Base-by-base conservation (phyloP, 1,140 invertebrate genomes). In the Asobara japonica region DNA sequence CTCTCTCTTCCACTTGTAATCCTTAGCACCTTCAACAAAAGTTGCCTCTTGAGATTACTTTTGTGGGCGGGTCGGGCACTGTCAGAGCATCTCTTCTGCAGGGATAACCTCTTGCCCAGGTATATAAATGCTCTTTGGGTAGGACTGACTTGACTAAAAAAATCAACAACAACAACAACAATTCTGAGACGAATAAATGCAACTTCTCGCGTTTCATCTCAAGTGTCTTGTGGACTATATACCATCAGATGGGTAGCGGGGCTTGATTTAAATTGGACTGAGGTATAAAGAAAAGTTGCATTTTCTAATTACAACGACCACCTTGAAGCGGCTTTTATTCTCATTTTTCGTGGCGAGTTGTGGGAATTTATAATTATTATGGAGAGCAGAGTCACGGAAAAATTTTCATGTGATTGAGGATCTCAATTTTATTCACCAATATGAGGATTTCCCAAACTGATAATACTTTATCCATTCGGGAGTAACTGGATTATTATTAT, bases 41-140 rank as follows among this genome's bases (percentile, higher is more conserved):
- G 51, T 64, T 45, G 68, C 31, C 72, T 74, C 72, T 80, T 79
- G 80, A 87, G 84, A 87, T 88, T 87, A 87, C 86, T 87, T 88
- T 88, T 86, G 84, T 86, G 85, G 86, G 86, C 86, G 86, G 84
- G 83, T 86, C 83, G 82, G 80, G 79, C 82, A 85, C 86, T 86
- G 86, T 87, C 85, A 85, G 82, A 83, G 84, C 79, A 18, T 27
- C 51, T 56, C 51, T 56, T 56, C 18, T 27, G 22, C 22, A 27
- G 22, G 22, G 18, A 56, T 56, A 56, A 56, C 51, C 51, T 56
- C 51, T 56, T 56, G 48, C 48, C 45, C 70, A 70, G 69, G 73
- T 74, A 72, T 75, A 56, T 56, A 56, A 69, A 68, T 75, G 74
- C 66, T 72, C 61, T 45, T 75, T 67, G 66, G 61, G 62, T 71